A percentile compares a stretch with the other conserved stretches of the same genome.
These are phyloP conservation scores for Tragelaphus imberbis DNA, from an alignment of 2,113 vertebrate genomes.

Conservation along the genomic window DNA sequence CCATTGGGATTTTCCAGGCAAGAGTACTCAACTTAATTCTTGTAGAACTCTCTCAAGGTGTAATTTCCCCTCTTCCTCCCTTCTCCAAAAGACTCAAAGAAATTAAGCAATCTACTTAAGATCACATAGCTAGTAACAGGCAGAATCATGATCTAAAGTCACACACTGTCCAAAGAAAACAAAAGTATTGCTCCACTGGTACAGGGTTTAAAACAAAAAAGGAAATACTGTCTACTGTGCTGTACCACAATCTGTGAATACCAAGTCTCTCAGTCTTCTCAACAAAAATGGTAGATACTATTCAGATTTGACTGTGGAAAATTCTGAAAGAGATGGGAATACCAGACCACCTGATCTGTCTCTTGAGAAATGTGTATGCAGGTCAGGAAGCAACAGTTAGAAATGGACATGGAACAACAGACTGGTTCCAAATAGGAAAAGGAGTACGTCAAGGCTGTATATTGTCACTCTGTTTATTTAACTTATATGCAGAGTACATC, in stretches of 20 bases:
- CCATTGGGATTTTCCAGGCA: too few species aligned
- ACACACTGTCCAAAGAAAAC: not conserved
- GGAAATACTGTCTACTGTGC: not conserved
- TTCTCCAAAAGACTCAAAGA: not conserved
- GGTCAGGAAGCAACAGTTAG: too few species aligned
- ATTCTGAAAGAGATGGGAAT: too few species aligned
- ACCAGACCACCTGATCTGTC: too few species aligned
- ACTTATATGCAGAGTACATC: too few species aligned
- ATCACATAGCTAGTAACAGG: not conserved
- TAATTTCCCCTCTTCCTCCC: not conserved
- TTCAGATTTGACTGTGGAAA: not conserved
- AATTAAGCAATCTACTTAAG: constrained; percentile 10
- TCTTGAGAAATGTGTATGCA: too few species aligned
- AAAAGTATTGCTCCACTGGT: not conserved
- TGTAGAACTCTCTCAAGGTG: not conserved
- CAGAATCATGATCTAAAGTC: not conserved
- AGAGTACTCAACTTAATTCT: not conserved
- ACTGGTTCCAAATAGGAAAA: too few species aligned
- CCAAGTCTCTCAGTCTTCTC: not conserved
- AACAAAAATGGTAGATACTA: not conserved
- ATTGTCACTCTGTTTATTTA: too few species aligned
- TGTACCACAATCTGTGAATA: not conserved
- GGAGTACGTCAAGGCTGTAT: too few species aligned
- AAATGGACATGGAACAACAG: too few species aligned
- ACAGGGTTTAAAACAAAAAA: not conserved